phyloP scores from a whole-genome alignment of 2,113 vertebrate genomes.

The Deroptyus accipitrinus region DNA sequence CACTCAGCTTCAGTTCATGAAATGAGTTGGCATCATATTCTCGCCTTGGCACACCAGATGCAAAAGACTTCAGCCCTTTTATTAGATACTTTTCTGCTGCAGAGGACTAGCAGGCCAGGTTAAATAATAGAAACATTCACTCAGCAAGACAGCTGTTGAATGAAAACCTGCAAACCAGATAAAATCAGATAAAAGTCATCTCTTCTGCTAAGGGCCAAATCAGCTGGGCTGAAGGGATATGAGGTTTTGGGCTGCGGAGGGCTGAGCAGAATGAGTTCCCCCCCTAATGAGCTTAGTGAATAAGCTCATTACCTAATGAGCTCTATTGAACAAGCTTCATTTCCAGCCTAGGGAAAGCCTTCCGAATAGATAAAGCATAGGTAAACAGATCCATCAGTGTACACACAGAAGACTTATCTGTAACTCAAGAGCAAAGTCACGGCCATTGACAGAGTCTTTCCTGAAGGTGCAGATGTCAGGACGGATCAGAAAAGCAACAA shows the following conservation, averaged over 20 bases:
- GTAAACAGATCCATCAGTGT: conserved; percentile 29
- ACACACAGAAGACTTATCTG: not conserved
- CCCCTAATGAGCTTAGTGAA: conserved; percentile 60
- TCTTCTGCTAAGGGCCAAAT: not conserved
- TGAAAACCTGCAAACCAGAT: not conserved
- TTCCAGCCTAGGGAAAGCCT: conserved; percentile 43
- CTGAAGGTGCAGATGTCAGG: not conserved
- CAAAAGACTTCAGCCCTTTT: not conserved
- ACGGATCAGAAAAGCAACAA: not conserved
- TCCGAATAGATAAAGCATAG: not conserved
- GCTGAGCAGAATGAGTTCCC: conserved; percentile 55
- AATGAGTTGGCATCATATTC: conserved; percentile 15
- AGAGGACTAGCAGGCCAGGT: not conserved
- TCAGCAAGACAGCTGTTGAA: conserved; percentile 1
- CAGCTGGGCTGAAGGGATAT: not conserved
- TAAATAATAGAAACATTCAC: not conserved
- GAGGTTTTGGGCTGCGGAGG: conserved; percentile 37
- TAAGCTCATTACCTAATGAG: conserved; percentile 68
- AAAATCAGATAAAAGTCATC: not conserved
- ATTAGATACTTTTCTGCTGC: not conserved
- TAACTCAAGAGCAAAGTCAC: not conserved
- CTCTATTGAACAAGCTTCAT: conserved; percentile 53
- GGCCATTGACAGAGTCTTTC: not conserved
- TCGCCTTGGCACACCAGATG: not conserved
- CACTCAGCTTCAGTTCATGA: not conserved